Base-by-base conservation (phyloP, 2,113 vertebrate genomes). In the Brachyistius frenatus region DNA sequence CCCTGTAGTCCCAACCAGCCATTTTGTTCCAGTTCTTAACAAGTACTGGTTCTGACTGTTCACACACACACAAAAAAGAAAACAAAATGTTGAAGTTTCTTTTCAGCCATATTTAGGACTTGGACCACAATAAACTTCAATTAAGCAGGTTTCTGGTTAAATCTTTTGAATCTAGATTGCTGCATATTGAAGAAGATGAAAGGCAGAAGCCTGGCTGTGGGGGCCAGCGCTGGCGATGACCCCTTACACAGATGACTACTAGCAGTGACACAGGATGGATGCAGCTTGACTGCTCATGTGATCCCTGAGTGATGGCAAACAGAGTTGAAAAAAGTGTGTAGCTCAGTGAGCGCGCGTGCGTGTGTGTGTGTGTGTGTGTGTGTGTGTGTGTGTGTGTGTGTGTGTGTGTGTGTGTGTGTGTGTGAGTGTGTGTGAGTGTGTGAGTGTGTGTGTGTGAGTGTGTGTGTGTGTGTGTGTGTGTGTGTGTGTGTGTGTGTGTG, bases 191-290 rank as follows among this genome's bases (percentile, higher is more conserved):
- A 7, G 2, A 52, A 4, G 9, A 31, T 32, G 23, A 16, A 10
- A 37, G 6, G 8, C 7, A 31, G 73, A 35, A 57, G 32, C 4
- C 52, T 4, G 31, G 4, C 30, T 36, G 36, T 54, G 8, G 10
- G 47, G 1, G 41, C n/a, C 11, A 30, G 50, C 52, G 63, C 5
- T 44, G 13, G 30, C 8, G 2, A 66, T 61, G 80, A 80, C 66
- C 47, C 70, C 56, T 52, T 16, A 71, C 56, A 60, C 4, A 46
- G 72, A 67, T 7, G 80, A 16, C 72, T 50, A 60, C 32, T 5
- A 52, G 54, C 66, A 41, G 68, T 52, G 83, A 73, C 83, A 72
- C 52, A 66, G 41, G 49, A 76, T 47, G 61, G 57, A 76, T 66
- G 54, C 23, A 75, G 37, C 32, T 32, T 0, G n/a, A 1, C 36